These are phyloP conservation scores for Prorops nasuta DNA, from an alignment of 1,140 invertebrate species.

Conservation along the genomic window DNA sequence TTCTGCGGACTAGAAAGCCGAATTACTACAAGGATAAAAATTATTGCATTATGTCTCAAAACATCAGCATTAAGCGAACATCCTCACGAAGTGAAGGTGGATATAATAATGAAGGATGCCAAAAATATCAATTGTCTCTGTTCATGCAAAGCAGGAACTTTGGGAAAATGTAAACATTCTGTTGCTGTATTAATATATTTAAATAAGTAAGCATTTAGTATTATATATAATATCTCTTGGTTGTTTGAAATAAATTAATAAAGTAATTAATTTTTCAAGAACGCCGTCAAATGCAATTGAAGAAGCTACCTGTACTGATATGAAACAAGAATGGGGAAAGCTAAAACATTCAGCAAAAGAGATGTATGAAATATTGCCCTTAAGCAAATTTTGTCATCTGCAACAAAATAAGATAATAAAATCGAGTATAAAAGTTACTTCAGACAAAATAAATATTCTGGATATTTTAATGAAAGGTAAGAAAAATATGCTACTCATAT, in stretches of 20 bases:
- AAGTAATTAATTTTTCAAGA: background rate
- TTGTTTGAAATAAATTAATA: background rate
- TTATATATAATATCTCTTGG: background rate
- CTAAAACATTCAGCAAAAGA: conserved; percentile 3
- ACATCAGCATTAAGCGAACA: no score
- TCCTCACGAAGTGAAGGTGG: no score
- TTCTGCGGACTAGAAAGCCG: background rate
- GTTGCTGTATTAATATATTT: background rate
- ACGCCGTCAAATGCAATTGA: background rate
- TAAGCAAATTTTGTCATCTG: conserved; percentile 9
- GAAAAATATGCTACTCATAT: no score
- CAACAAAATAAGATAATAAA: background rate
- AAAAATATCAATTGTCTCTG: no score
- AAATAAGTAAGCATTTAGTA: background rate
- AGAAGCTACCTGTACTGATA: conserved; percentile 11
- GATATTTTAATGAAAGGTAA: no score
- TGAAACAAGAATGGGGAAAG: conserved; percentile 11
- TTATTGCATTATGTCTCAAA: conserved; percentile 10
- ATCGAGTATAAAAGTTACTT: background rate
- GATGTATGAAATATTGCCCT: conserved; percentile 5
- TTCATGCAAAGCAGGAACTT: no score
- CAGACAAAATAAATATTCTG: no score
- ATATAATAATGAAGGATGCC: no score
- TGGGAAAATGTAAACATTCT: no score
- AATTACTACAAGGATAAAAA: background rate